Evolutionary conservation across 2,888 invertebrate genomes (phyloP), one percentile per base, ranked within the genome.

Genomic region (Nasonia oneida): DNA sequence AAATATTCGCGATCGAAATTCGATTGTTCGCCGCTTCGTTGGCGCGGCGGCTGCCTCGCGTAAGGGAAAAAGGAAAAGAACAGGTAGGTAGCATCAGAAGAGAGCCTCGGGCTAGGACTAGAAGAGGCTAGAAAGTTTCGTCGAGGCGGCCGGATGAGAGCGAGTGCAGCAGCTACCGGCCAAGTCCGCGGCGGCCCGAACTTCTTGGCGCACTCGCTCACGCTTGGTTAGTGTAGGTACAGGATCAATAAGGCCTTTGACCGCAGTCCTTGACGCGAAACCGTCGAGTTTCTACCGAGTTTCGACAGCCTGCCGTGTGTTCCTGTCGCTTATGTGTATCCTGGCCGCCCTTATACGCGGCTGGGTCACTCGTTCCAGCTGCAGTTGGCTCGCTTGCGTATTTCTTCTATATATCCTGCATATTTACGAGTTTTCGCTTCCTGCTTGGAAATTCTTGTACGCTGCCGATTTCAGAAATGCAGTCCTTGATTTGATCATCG

Each of bases 211-310:
- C 80, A 33, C 67, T 67, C 67, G 67, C 67, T 67, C 67, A 29
- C 3, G 67, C 33, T 67, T 33, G 67, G 67, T 67, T 29, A 33
- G 67, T 29, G 67, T 29, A 67, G 71, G 18, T 18, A 77, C 73
- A 87, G 75, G 89, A 89, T 89, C 88, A 87, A 89, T 88, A 89
- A 88, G 88, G 88, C 89, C 87, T 89, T 89, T 89, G 89, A 89
- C 89, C 88, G 88, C 87, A 86, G 88, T 89, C 87, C 88, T 85
- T 82, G 88, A 86, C 83, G 86, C 84, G 82, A 74, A 84, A 88
- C 75, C 83, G 67, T 78, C 86, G 87, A 87, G 85, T 88, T 86
- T 86, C 87, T 81, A 86, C 86, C 86, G 79, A 87, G 87, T 88
- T 88, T 88, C 85, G 86, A 88, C 71, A 82, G 79, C 77, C 81